These are phyloP conservation scores for Arctopsyche grandis DNA, from an alignment of 1,140 invertebrate species.

Conservation along the genomic window DNA sequence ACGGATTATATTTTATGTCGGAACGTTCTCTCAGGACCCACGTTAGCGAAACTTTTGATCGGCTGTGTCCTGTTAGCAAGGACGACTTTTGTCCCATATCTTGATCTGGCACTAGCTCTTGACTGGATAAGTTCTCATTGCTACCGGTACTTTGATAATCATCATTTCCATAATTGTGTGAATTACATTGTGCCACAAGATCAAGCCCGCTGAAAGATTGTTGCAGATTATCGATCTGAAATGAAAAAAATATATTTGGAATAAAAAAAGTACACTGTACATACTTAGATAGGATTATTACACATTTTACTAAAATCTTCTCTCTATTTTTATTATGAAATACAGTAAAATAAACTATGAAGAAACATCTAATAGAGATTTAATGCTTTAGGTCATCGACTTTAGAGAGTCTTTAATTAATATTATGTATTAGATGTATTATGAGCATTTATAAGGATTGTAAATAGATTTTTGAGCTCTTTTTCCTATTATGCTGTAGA, in stretches of 20 bases:
- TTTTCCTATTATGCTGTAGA: too few relatives aligned
- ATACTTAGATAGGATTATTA: background rate
- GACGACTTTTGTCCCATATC: conserved; percentile 64
- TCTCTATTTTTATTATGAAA: too few relatives aligned
- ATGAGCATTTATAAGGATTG: too few relatives aligned
- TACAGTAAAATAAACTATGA: too few relatives aligned
- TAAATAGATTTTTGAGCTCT: too few relatives aligned
- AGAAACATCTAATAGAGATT: too few relatives aligned
- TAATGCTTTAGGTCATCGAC: too few relatives aligned
- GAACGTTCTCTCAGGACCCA: conserved; percentile 74
- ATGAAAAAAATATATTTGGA: background rate
- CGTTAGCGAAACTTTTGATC: conserved; percentile 76
- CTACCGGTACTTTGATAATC: conserved; percentile 20
- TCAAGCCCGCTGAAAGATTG: conserved; percentile 45
- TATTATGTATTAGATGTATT: too few relatives aligned
- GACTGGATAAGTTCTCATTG: background rate
- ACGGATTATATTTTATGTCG: conserved; percentile 59
- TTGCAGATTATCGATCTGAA: conserved; percentile 44
- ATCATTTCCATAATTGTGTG: conserved; percentile 1
- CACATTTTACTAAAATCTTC: too few relatives aligned
- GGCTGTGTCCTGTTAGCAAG: conserved; percentile 63
- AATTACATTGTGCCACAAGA: conserved; percentile 44
- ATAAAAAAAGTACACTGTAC: background rate
- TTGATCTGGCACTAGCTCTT: conserved; percentile 56
- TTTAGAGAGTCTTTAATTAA: too few relatives aligned